Base-by-base conservation (phyloP, 1,140 invertebrate species). In the Cotesia vestalis region DNA sequence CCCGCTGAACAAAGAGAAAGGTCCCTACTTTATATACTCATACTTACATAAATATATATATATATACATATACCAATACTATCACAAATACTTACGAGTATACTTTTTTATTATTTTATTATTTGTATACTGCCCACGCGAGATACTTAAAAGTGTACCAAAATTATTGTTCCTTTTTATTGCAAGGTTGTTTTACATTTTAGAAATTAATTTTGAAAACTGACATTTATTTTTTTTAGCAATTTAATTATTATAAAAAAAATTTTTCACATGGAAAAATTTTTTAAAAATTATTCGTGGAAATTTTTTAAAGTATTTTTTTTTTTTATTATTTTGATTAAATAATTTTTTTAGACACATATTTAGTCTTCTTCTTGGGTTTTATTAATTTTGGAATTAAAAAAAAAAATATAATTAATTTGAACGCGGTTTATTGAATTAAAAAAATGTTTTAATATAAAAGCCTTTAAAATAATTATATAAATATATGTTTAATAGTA, bases 1-100 rank as follows among this genome's bases (percentile, higher is more conserved):
- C 61, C 40, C 14, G 20, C 20, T 59, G 14, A 27, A 59, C 57
- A 59, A 59, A 59, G 57, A 59, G 57, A 59, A 59, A 59, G 57
- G 57, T 20, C 57, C 14, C n/a, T 36, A 64, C 35, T 51, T n/a
- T 55, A 20, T 35, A 36, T 46, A n/a, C 17, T 12, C 4, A 57
- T 57, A 17, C 17, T 12, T 20, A 20, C 53, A 57, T 57, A 20
- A 20, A 57, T 57, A 57, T 6, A 55, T 55, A 20, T 55, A 55
- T 55, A 20, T 12, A 55, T 55, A 20, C 3, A 55, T 55, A 14
- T 55, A 55, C 17, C 1, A 14, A 4, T 55, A 57, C 53, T 46
- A 46, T 46, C 40, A 11, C 40, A 46, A 9, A 6, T 46, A 46
- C 40, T 46, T 46, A 46, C 40, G 11, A 46, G 6, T 46, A 46